phyloP scores from a whole-genome alignment of 1,140 invertebrate species.

The Nephotettix cincticeps region DNA sequence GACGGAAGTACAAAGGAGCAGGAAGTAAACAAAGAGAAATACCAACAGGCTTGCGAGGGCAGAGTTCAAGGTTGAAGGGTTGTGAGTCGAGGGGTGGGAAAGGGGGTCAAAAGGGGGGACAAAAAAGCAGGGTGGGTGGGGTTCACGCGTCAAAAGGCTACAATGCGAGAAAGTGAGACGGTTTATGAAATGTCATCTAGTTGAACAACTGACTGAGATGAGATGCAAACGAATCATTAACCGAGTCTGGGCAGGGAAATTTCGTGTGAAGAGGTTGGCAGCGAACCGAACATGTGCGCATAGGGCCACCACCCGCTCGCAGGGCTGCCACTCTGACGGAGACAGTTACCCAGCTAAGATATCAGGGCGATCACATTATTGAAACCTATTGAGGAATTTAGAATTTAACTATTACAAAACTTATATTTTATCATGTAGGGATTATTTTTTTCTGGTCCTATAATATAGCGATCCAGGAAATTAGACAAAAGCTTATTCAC shows the following conservation, averaged over 20 bases:
- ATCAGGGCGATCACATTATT: no score
- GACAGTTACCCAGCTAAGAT: no score
- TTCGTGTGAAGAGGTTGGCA: neutral
- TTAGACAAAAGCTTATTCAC: no score
- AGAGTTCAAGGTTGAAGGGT: neutral
- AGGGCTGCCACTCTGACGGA: no score
- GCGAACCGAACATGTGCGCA: conserved; percentile 1
- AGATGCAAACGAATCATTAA: conserved; percentile 11
- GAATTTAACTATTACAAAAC: no score
- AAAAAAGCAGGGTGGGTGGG: neutral
- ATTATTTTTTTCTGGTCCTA: no score
- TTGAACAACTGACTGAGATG: conserved; percentile 3
- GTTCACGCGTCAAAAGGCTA: neutral
- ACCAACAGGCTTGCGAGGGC: neutral
- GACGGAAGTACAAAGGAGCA: neutral
- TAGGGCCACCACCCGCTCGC: no score
- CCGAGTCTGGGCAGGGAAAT: neutral
- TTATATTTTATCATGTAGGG: no score
- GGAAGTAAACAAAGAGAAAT: neutral
- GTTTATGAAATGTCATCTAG: conserved; percentile 13
- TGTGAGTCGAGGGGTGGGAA: neutral
- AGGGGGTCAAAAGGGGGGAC: no score
- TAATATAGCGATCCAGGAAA: no score
- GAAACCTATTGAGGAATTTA: no score
- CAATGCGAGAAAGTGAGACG: neutral